Base-by-base conservation (phyloP, 2,888 invertebrate species). In the Cerceris rybyensis region DNA sequence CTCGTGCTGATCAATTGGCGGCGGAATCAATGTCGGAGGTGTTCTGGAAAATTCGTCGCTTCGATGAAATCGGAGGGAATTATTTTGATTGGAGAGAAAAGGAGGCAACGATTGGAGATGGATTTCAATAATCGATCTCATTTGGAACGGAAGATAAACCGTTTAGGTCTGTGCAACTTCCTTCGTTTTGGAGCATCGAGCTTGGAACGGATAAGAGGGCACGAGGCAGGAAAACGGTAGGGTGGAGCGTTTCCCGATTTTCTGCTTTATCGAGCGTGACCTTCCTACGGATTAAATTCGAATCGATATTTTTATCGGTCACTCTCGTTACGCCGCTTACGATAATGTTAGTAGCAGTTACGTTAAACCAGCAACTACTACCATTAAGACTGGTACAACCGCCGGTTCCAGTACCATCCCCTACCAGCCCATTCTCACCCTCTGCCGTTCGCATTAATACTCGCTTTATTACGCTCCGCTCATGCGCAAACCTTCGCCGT, bases 241-340 rank as follows among this genome's bases (percentile, higher is more conserved):
- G 55, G 73, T 70, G 71, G 60, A 76, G 75, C 75, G 75, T 85
- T 81, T 81, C 70, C 80, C 78, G 73, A 80, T 86, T 85, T 85
- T 85, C 84, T 68, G 78, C 82, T 69, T 78, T 16, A 73, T 59
- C 73, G 78, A 79, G 83, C 77, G 61, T 73, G 74, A 69, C 78
- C 81, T 78, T 75, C 78, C 76, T 72, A 55, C 78, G 81, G 82
- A 84, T 85, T 84, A 84, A 80, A 82, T 82, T 67, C 81, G 75
- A 80, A 85, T 86, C 86, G 81, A 86, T 86, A 82, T 85, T 86
- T 85, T 85, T 84, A 81, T 86, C 80, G 85, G 80, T 74, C 80
- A 80, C 57, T 71, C 77, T 81, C 68, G 73, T 74, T 80, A 74
- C 70, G 60, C 70, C 74, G 70, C 68, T 77, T 77, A 71, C 81